Conservation (phyloP, 2,113 vertebrate species). For the Pluvianellus socialis region DNA sequence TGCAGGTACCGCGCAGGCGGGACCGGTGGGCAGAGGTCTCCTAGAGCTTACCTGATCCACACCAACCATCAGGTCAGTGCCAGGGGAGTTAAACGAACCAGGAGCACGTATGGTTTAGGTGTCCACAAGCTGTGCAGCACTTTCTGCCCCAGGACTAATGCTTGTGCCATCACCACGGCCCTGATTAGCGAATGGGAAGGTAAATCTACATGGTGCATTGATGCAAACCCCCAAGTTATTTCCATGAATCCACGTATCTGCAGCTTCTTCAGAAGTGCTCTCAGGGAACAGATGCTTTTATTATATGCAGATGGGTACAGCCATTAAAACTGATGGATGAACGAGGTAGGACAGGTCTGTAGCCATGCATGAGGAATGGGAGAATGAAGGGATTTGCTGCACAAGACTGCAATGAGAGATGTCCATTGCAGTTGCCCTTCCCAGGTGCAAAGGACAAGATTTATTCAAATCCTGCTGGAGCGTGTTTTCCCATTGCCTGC, state of each 20-base stretch:
- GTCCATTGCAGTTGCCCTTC: background rate
- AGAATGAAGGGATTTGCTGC: background rate
- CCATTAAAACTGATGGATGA: background rate
- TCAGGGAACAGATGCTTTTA: background rate
- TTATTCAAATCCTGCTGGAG: background rate
- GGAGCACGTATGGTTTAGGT: background rate
- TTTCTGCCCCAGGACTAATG: background rate
- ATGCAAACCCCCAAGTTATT: background rate
- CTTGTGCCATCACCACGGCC: background rate
- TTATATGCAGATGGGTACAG: background rate
- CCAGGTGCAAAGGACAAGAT: background rate
- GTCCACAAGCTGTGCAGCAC: rapidly evolving
- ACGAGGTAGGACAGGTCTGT: background rate
- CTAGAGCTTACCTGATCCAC: background rate
- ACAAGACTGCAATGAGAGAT: background rate
- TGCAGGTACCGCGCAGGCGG: rapidly evolving
- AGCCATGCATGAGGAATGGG: background rate
- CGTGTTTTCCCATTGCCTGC: background rate
- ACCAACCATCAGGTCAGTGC: background rate
- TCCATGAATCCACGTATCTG: background rate
- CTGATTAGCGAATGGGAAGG: background rate
- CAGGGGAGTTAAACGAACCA: background rate
- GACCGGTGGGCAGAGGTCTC: background rate
- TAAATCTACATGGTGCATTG: background rate
- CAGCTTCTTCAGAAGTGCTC: background rate